Base-by-base conservation (phyloP, 2,113 vertebrate genomes). In the Mohoua ochrocephala region DNA sequence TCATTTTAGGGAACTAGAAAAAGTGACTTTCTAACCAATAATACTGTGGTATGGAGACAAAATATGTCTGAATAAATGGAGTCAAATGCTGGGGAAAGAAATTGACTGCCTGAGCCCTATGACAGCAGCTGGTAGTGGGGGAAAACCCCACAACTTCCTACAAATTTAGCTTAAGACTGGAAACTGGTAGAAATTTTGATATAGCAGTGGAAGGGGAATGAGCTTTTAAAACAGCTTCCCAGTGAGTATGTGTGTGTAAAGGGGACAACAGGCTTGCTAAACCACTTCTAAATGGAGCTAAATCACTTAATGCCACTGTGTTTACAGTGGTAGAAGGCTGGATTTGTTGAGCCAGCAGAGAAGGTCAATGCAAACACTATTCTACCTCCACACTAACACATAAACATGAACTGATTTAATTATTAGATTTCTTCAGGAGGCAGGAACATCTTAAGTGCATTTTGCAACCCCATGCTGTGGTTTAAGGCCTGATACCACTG, bases 91-190 rank as follows among this genome's bases (percentile, higher is more conserved):
- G 26, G 9, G 13, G 22, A 50, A 71, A 67, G 18, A 86, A 67
- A 44, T 42, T 0, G 67, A 27, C 17, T 33, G 31, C 22, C 71
- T 0, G 0, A 35, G 17, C 60, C 33, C 37, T 47, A 0, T 15
- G 18, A 79, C 24, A 59, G 31, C 10, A 60, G 3, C 13, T 56
- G 20, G 15, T 31, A 59, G 11, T 2, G 2, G 20, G 15, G 31
- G 5, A n/a, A 63, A 87, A 77, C 9, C 31, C 53, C 49, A 22
- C 31, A 54, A 18, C 11, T 69, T 6, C 54, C 21, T 54, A 26
- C 17, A 84, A 60, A 42, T 60, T 59, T 52, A 39, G 15, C 18
- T 69, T 69, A 31, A 31, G 64, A 50, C 24, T 11, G 15, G 35
- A 59, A 87, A 73, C 5, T 22, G 26, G 16, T 37, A 35, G n/a